Conservation (phyloP, 2,888 invertebrate genomes). For the Andricus quercusramuli region DNA sequence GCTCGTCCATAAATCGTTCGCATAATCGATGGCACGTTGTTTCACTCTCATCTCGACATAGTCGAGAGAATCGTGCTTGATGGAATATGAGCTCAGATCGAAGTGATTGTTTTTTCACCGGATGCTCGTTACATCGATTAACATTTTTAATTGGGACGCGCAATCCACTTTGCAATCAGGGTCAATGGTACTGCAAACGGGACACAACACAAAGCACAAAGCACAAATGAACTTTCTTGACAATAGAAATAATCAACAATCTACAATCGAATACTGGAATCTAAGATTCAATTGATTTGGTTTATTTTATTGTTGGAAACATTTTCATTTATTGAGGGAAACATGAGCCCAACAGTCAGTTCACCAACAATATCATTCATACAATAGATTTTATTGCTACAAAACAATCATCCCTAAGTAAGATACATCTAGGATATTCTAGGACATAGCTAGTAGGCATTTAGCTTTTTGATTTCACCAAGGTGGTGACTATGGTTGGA, state of each 20-base stretch:
- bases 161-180: slow-evolving; percentile 40
- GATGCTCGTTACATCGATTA: slow-evolving; percentile 53
- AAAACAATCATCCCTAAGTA: no score
- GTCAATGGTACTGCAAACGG: slow-evolving; percentile 26
- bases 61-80: slow-evolving; percentile 13
- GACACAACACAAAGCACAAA: slow-evolving; percentile 9
- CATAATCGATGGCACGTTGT: slow-evolving; percentile 46
- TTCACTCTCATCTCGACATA: slow-evolving; percentile 23
- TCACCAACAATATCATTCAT: no score
- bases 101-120: slow-evolving; percentile 53
- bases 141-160: slow-evolving; percentile 56
- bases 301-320: neutral
- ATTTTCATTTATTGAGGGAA: no score
- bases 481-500: no score
- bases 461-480: no score
- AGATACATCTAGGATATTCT: no score
- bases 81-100: slow-evolving; percentile 20
- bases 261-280: neutral
- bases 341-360: no score
- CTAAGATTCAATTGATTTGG: neutral
- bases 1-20: slow-evolving; percentile 57
- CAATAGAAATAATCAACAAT: slow-evolving; percentile 18
- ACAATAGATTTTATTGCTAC: no score
- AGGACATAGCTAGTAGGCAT: no score
- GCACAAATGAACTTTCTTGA: slow-evolving; percentile 8